Conservation (phyloP, 2,797 vertebrate species). For the Hemibagrus guttatus region DNA sequence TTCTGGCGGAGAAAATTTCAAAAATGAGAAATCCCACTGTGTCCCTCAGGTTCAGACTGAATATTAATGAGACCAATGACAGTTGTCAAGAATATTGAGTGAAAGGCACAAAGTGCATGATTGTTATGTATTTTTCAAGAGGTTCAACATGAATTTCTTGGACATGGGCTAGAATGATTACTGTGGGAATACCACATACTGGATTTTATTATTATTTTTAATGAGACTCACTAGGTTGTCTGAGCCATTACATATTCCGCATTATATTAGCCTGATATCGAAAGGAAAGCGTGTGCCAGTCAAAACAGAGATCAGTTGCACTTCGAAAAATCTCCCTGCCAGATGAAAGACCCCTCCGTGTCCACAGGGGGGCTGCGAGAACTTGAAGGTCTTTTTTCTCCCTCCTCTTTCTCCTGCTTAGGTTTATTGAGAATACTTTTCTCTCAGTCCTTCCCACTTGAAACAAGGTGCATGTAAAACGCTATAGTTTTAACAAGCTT, state of each 20-base stretch:
- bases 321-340: neutral
- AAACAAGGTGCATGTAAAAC: slow-evolving; percentile 23
- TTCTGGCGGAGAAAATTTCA: neutral
- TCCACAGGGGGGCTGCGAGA: slow-evolving; percentile 14
- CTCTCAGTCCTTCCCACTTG: slow-evolving; percentile 3
- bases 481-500: slow-evolving; percentile 33
- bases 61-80: slow-evolving; percentile 18
- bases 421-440: neutral
- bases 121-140: neutral
- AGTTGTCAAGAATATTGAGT: neutral
- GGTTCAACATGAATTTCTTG: neutral
- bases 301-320: slow-evolving; percentile 19
- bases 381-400: slow-evolving; percentile 16
- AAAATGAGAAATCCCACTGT: neutral
- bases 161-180: neutral
- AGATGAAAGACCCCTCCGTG: slow-evolving; percentile 20
- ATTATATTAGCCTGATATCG: slow-evolving; percentile 1
- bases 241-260: neutral
- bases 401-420: neutral
- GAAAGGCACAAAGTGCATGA: neutral
- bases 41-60: neutral
- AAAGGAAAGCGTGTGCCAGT: neutral
- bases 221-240: neutral
- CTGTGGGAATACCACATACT: neutral
- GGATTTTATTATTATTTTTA: neutral